Base-by-base conservation (phyloP, 2,113 vertebrate genomes). In the Ellobius talpinus region DNA sequence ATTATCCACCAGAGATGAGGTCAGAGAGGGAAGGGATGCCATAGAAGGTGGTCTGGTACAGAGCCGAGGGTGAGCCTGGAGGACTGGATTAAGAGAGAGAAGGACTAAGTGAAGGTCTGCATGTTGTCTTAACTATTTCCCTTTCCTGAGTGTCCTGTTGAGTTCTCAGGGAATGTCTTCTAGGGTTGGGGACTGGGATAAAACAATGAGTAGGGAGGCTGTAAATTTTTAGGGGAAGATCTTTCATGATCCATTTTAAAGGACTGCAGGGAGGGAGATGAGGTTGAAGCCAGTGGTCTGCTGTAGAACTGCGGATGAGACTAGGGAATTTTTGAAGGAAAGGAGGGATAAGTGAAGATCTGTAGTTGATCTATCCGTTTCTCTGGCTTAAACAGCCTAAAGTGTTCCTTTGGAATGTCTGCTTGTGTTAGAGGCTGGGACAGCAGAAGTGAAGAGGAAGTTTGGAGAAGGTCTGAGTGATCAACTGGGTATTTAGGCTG, bases 221-320 rank as follows among this genome's bases (percentile, higher is more conserved):
- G 17, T 7, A 58, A 7, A 23, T 13, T n/a, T 82, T n/a, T 21
- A 81, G 11, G 11, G 10, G n/a, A 81, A 14, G 78, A 39, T n/a
- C 52, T 81, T 58, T 81, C 3, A 13, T 82, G 36, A 39, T 58
- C 36, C 21, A 26, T 12, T 58, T 23, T 10, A 55, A 14, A n/a
- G 24, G 5, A 10, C n/a, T 6, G 11, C 21, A 55, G 19, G 1
- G 52, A 23, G 0, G 5, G 33, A 58, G 36, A 2, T n/a, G 36
- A 58, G 21, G 52, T 24, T n/a, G 29, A 2, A 58, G 36, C 21
- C n/a, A 52, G 33, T 81, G 2, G 2, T 81, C 4, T n/a, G 78
- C 19, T n/a, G 24, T 33, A n/a, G 21, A 82, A 1, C 79, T 82
- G 2, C 21, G 21, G 5, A 14, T 58, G 79, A 58, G 79, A 26